Evolutionary conservation across 1,140 invertebrate species (phyloP).

Genomic region (Aricia agestis): DNA sequence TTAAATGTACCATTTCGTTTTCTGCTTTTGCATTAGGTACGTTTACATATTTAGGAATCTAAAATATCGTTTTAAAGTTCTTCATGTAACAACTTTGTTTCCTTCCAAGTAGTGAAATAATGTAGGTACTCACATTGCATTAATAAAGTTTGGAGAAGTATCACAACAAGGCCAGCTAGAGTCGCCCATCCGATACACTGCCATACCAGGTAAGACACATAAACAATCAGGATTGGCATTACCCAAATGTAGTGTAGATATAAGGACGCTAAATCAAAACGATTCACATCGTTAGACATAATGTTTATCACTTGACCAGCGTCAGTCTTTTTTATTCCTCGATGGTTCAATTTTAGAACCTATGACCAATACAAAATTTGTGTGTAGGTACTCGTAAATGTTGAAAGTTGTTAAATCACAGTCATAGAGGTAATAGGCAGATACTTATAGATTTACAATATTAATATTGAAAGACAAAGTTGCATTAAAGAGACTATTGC

Average conservation of each 20-base stretch:
- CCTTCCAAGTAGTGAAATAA: too few species aligned
- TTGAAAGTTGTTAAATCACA: too few species aligned
- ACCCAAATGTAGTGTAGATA: slow-evolving; percentile 82
- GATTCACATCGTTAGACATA: slow-evolving; percentile 88
- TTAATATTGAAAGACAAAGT: too few species aligned
- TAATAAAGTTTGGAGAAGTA: slow-evolving; percentile 79
- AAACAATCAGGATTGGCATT: slow-evolving; percentile 82
- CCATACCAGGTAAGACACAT: slow-evolving; percentile 81
- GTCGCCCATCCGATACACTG: slow-evolving; percentile 77
- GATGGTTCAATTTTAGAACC: slow-evolving; percentile 77
- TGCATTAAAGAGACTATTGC: too few species aligned
- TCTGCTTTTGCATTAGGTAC: not conserved
- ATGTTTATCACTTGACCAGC: slow-evolving; percentile 91
- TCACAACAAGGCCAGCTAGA: slow-evolving; percentile 78
- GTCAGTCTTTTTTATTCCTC: slow-evolving; percentile 83
- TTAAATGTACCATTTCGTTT: not conserved
- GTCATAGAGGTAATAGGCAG: too few species aligned
- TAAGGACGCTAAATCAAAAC: slow-evolving; percentile 76
- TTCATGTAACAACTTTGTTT: too few species aligned
- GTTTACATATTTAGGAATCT: not conserved
- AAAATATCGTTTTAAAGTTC: not conserved
- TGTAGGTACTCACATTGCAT: slow-evolving; percentile 65
- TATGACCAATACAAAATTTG: slow-evolving; percentile 33
- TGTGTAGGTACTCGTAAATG: too few species aligned
- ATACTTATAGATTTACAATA: too few species aligned